These are phyloP conservation scores for Echinarachnius parma DNA, from an alignment of 53 echinoderm and acorn worm species.

Conservation along the genomic window DNA sequence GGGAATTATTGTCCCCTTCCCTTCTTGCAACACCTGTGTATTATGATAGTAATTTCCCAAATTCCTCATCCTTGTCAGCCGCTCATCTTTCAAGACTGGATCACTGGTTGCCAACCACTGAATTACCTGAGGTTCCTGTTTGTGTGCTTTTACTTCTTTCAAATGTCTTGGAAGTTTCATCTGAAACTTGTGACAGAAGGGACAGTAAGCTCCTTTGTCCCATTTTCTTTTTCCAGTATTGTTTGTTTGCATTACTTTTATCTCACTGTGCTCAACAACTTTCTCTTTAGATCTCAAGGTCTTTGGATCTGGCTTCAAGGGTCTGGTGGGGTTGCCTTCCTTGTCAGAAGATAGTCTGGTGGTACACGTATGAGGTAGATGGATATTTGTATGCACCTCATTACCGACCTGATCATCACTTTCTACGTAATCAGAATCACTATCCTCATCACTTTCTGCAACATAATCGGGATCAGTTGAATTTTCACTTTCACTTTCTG, in stretches of 20 bases:
- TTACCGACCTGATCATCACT: too few relatives aligned
- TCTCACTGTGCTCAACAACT: neutral
- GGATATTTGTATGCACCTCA: too few relatives aligned
- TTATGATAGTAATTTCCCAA: slow-evolving; percentile 70
- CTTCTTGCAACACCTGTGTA: slow-evolving; percentile 49
- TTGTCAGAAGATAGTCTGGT: too few relatives aligned
- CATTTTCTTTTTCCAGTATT: slow-evolving; percentile 60
- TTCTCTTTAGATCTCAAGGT: neutral
- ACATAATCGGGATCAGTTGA: too few relatives aligned
- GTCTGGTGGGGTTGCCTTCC: neutral
- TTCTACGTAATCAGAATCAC: too few relatives aligned
- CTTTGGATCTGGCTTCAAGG: too few relatives aligned
- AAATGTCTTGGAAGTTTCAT: slow-evolving; percentile 61
- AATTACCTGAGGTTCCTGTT: slow-evolving; percentile 46
- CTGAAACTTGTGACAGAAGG: slow-evolving; percentile 44
- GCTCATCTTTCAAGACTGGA: slow-evolving; percentile 45
- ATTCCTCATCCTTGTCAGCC: slow-evolving; percentile 65
- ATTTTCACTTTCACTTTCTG: too few relatives aligned
- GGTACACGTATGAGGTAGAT: too few relatives aligned
- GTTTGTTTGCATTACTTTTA: slow-evolving; percentile 53
- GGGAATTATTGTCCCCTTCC: slow-evolving; percentile 46
- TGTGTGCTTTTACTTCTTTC: slow-evolving; percentile 43
- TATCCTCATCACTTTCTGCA: too few relatives aligned
- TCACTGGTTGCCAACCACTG: slow-evolving; percentile 56
- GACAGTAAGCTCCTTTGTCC: slow-evolving; percentile 60